phyloP scores from a whole-genome alignment of 2,888 invertebrate genomes.

The Maniola hyperantus region DNA sequence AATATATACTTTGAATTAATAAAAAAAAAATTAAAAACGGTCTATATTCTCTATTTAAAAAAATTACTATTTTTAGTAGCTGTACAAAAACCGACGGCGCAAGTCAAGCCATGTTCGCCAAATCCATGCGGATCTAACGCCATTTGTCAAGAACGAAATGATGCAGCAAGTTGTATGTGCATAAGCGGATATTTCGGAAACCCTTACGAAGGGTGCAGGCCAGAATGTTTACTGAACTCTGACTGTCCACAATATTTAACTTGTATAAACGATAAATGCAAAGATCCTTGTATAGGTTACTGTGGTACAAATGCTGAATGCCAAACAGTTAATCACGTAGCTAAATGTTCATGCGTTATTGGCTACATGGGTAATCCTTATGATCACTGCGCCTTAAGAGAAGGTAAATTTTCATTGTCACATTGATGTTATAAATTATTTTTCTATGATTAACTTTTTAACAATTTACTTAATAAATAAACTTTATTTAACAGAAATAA shows the following conservation, averaged over 20 bases:
- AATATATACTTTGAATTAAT: neutral
- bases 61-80: constrained; percentile 39
- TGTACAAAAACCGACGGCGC: constrained; percentile 50
- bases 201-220: constrained; percentile 87
- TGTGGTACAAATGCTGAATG: constrained; percentile 90
- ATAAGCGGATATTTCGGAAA: constrained; percentile 86
- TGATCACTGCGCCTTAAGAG: constrained; percentile 60
- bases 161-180: constrained; percentile 87
- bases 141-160: constrained; percentile 85
- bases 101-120: constrained; percentile 78
- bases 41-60: neutral
- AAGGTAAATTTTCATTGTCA: constrained; percentile 55
- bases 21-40: constrained; percentile 3
- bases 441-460: neutral
- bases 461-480: neutral
- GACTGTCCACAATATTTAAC: constrained; percentile 86
- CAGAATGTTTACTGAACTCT: constrained; percentile 87
- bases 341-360: constrained; percentile 86
- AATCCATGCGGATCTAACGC: constrained; percentile 87
- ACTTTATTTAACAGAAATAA: constrained; percentile 52
- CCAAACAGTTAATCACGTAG: constrained; percentile 88
- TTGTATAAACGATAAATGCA: constrained; percentile 86
- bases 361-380: constrained; percentile 89
- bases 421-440: neutral
- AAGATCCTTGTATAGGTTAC: constrained; percentile 88